phyloP scores from a whole-genome alignment of 1,140 invertebrate species.

The Lordiphosa clarofinis region DNA sequence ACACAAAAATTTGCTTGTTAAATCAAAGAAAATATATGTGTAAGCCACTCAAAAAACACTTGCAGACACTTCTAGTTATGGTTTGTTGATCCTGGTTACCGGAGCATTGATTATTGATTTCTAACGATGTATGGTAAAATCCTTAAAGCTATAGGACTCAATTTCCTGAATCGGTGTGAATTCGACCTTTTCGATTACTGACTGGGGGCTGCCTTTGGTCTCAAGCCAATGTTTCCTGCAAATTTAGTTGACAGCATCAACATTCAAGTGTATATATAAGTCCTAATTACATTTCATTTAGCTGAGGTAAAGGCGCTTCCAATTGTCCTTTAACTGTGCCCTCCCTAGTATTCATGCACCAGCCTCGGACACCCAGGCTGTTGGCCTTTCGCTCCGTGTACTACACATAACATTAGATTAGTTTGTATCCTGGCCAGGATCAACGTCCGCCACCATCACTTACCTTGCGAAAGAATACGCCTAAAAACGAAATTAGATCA shows the following conservation, averaged over 20 bases:
- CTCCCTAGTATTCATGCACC: slow-evolving; percentile 85
- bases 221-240: slow-evolving; percentile 60
- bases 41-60: too few relatives aligned
- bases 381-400: slow-evolving; percentile 83
- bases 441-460: slow-evolving; percentile 2
- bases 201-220: slow-evolving; percentile 83
- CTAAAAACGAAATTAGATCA: slow-evolving; percentile 23
- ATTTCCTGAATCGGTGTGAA: slow-evolving; percentile 79
- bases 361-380: slow-evolving; percentile 83
- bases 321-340: slow-evolving; percentile 85
- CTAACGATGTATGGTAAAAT: slow-evolving; percentile 47
- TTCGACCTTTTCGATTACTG: slow-evolving; percentile 82
- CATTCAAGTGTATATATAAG: not conserved
- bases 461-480: slow-evolving; percentile 73
- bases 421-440: not conserved
- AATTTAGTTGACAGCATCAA: not conserved
- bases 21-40: too few relatives aligned
- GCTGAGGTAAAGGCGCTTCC: slow-evolving; percentile 82
- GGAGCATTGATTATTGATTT: too few relatives aligned
- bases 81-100: too few relatives aligned
- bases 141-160: slow-evolving; percentile 27
- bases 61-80: too few relatives aligned
- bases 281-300: slow-evolving; percentile 83
- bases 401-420: slow-evolving; percentile 71
- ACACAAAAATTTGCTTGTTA: too few relatives aligned